These are phyloP conservation scores for Tetheella fluctuosa DNA, from an alignment of 2,888 invertebrate species.

Conservation along the genomic window DNA sequence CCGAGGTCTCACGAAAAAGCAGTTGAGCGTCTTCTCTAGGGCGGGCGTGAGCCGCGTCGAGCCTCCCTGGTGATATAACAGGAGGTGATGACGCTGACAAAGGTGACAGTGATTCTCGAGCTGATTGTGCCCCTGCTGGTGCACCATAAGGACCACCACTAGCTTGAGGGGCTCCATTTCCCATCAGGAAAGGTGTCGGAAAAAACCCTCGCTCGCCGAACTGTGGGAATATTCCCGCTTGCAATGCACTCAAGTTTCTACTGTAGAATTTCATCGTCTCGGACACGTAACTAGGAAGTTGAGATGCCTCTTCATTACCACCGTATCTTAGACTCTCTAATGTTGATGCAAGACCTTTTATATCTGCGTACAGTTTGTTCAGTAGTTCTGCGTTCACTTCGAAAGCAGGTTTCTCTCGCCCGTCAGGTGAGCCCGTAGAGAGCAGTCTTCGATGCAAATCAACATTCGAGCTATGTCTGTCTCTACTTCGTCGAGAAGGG, in stretches of 20 bases:
- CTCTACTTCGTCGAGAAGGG: constrained; percentile 90
- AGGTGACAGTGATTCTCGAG: constrained; percentile 76
- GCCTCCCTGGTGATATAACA: constrained; percentile 74
- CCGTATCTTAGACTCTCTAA: constrained; percentile 86
- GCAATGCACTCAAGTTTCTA: constrained; percentile 71
- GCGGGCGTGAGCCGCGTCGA: constrained; percentile 75
- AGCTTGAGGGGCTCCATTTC: constrained; percentile 65
- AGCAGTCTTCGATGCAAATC: constrained; percentile 79
- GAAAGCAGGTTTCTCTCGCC: constrained; percentile 82
- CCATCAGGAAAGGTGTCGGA: constrained; percentile 75
- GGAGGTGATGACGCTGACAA: constrained; percentile 79
- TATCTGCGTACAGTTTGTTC: constrained; percentile 91
- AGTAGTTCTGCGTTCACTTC: constrained; percentile 92
- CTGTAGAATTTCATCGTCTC: constrained; percentile 82
- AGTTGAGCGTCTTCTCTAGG: constrained; percentile 75
- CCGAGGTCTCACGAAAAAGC: constrained; percentile 83
- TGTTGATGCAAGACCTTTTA: constrained; percentile 85
- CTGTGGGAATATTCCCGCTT: constrained; percentile 75
- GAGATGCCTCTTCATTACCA: constrained; percentile 70
- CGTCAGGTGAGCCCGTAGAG: constrained; percentile 76
- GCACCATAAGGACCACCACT: constrained; percentile 68
- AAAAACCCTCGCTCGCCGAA: constrained; percentile 74
- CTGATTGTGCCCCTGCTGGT: constrained; percentile 70
- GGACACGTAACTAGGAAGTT: constrained; percentile 74
- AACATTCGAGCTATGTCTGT: constrained; percentile 85